These are phyloP conservation scores for Goniozus legneri DNA, from an alignment of 1,140 invertebrate species.

Conservation along the genomic window DNA sequence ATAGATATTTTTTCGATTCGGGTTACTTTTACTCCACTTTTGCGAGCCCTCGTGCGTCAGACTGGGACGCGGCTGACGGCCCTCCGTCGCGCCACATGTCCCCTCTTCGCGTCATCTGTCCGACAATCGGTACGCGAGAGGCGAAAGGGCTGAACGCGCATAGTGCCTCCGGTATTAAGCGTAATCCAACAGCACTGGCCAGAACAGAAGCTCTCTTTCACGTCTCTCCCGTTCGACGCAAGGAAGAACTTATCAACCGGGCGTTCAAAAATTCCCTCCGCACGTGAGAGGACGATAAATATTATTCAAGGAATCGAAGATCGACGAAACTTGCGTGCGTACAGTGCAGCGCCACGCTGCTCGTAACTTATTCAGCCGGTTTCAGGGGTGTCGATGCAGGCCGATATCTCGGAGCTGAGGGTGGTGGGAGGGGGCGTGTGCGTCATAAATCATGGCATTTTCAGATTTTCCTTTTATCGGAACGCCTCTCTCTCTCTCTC, in stretches of 20 bases:
- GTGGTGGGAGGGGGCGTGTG: constrained; percentile 13
- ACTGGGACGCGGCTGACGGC: background rate
- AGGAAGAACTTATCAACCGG: background rate
- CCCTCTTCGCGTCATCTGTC: no score
- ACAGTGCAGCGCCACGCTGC: background rate
- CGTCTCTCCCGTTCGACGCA: constrained; percentile 14
- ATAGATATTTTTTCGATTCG: no score
- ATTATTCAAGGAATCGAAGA: no score
- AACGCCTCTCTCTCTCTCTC: constrained; percentile 25
- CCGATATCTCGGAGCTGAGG: background rate
- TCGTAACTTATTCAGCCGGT: constrained; percentile 44
- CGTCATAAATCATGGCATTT: constrained; percentile 50
- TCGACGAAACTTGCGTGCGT: background rate
- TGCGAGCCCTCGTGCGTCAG: constrained; percentile 13
- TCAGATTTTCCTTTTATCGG: constrained; percentile 52
- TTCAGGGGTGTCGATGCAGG: constrained; percentile 27
- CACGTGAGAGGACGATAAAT: no score
- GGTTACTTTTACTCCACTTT: no score
- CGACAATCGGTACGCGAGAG: no score
- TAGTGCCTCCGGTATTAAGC: no score
- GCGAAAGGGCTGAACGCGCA: no score
- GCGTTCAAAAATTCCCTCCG: background rate
- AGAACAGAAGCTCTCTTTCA: constrained; percentile 16
- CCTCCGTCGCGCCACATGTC: constrained; percentile 22
- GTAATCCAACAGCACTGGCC: no score